Conservation (phyloP, 2,888 invertebrate genomes). For the Gymnosoma rotundatum region DNA sequence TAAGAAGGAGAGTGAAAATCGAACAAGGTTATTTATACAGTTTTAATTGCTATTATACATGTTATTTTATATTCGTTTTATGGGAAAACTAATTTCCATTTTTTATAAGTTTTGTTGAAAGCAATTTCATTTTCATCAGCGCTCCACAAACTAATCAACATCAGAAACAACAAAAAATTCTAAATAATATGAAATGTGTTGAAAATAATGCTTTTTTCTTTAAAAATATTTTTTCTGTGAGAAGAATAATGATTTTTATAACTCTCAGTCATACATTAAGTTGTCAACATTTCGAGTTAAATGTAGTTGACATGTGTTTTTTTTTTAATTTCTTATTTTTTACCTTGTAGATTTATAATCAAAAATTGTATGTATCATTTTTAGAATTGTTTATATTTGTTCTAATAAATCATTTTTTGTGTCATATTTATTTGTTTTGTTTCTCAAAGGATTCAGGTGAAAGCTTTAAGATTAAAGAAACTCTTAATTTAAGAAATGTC, state of each 20-base stretch:
- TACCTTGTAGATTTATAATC: constrained; percentile 48
- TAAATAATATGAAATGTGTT: too few relatives aligned
- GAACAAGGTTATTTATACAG: constrained; percentile 63
- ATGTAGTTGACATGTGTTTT: constrained; percentile 12
- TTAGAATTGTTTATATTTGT: constrained; percentile 1
- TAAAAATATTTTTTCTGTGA: not conserved
- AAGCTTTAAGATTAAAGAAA: too few relatives aligned
- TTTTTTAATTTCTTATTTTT: not conserved
- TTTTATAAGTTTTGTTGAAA: not conserved
- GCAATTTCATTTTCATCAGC: constrained; percentile 24
- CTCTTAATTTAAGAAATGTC: too few relatives aligned
- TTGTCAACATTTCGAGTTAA: constrained; percentile 9
- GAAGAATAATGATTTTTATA: constrained; percentile 29
- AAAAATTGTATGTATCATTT: constrained; percentile 15
- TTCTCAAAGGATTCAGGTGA: too few relatives aligned
- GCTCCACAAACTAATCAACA: not conserved
- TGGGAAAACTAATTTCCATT: constrained; percentile 5
- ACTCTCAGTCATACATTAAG: not conserved
- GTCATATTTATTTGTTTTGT: not conserved
- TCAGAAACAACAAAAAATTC: not conserved
- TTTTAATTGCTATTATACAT: constrained; percentile 69
- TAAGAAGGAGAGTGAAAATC: constrained; percentile 1
- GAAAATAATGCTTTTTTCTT: not conserved
- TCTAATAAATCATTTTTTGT: constrained; percentile 55
- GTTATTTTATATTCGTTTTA: constrained; percentile 59